Percentiles rank a stretch among this genome's conserved stretches.
Evolutionary conservation across 92 coral and sea anemone species (phyloP).

Genomic region (Siderastrea radians): DNA sequence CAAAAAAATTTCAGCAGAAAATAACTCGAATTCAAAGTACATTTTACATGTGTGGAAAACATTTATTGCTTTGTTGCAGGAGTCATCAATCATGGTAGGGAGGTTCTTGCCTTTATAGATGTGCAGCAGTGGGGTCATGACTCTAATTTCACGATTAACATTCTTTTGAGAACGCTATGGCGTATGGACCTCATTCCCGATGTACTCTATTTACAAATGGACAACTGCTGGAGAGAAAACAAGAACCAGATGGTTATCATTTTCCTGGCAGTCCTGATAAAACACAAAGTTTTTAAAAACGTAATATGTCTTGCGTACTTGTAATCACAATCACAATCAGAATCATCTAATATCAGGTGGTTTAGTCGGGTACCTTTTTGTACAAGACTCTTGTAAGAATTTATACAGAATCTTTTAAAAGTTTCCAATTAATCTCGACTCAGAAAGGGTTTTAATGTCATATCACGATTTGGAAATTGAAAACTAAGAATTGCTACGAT

Average conservation of each 20-base stretch:
- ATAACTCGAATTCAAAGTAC: no score
- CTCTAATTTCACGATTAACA: slow-evolving; percentile 37
- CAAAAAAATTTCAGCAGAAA: no score
- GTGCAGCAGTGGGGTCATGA: slow-evolving; percentile 60
- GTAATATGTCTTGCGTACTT: not conserved
- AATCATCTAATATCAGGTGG: no score
- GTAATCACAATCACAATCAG: no score
- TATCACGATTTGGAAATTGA: no score
- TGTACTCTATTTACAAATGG: slow-evolving; percentile 55
- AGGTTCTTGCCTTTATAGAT: slow-evolving; percentile 44
- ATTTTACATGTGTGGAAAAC: not conserved
- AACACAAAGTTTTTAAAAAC: slow-evolving; percentile 23
- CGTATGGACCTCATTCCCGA: slow-evolving; percentile 46
- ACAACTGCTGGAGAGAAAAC: slow-evolving; percentile 59
- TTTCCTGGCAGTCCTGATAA: slow-evolving; percentile 36
- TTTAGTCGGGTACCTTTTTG: no score
- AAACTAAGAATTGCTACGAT: no score
- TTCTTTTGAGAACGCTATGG: not conserved
- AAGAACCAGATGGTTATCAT: slow-evolving; percentile 51
- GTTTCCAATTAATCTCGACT: no score
- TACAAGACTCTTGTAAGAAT: no score
- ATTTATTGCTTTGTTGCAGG: not conserved
- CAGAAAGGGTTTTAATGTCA: no score
- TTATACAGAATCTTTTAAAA: no score
- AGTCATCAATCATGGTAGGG: slow-evolving; percentile 24